Conservation (phyloP, 2,888 invertebrate species). For the Caenorhabditis angaria region DNA sequence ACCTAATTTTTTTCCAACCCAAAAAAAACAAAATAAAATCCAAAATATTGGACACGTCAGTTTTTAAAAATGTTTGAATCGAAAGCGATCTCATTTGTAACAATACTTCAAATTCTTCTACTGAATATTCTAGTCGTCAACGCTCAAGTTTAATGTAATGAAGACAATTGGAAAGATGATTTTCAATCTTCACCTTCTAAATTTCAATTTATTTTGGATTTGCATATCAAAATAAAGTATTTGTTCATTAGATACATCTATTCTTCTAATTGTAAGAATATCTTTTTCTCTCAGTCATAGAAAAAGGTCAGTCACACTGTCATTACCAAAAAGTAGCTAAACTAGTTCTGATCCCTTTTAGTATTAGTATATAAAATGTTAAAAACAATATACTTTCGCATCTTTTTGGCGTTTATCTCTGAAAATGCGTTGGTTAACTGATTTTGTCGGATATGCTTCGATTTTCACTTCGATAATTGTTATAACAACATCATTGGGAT, state of each 20-base stretch:
- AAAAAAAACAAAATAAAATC: too few species aligned
- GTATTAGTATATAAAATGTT: not conserved
- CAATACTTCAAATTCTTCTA: too few species aligned
- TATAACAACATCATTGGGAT: constrained; percentile 33
- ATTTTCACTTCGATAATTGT: constrained; percentile 40
- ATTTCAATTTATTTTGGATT: not conserved
- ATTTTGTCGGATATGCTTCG: constrained; percentile 35
- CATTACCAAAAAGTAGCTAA: constrained; percentile 3
- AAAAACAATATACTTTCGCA: not conserved
- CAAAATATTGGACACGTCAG: too few species aligned
- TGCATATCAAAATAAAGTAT: not conserved
- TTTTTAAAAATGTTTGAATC: too few species aligned
- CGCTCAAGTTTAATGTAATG: too few species aligned
- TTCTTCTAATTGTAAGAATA: not conserved
- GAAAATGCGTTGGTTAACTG: constrained; percentile 17
- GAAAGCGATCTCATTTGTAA: too few species aligned
- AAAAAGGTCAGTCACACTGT: constrained; percentile 2
- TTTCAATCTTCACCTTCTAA: constrained; percentile 10
- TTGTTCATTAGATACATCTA: too few species aligned
- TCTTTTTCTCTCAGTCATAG: not conserved
- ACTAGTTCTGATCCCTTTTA: not conserved
- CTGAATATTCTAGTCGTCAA: too few species aligned
- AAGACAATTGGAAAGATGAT: too few species aligned
- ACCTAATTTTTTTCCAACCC: too few species aligned
- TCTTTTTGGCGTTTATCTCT: not conserved